Conservation (phyloP, 2,113 vertebrate species). For the Odocoileus virginianus region DNA sequence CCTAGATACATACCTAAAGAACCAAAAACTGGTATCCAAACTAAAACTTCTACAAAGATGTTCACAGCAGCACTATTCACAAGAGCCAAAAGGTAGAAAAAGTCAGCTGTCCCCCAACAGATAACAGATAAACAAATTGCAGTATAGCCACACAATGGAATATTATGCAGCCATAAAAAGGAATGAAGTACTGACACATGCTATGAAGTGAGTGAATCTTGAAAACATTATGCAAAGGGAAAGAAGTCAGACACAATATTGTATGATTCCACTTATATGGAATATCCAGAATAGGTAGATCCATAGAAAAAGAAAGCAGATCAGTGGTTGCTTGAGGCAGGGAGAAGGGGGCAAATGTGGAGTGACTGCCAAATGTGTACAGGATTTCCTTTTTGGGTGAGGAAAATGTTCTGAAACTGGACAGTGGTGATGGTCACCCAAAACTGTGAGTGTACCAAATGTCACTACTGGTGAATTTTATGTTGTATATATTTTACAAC, state of each 20-base stretch:
- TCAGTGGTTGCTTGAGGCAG: background rate
- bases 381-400: background rate
- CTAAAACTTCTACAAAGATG: background rate
- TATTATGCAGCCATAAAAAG: background rate
- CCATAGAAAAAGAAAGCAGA: background rate
- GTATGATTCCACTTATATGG: background rate
- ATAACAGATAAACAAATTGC: background rate
- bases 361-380: background rate
- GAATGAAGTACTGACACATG: accelerated
- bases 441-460: background rate
- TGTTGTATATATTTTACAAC: background rate
- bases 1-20: background rate
- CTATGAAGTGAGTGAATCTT: background rate
- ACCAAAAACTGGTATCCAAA: background rate
- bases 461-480: background rate
- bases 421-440: background rate
- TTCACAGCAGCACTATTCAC: background rate
- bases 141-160: background rate
- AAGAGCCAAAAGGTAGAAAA: background rate
- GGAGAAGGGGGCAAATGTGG: no score
- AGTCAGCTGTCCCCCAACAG: background rate
- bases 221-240: background rate
- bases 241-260: background rate
- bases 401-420: background rate
- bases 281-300: background rate